Base-by-base conservation (phyloP, 1,140 invertebrate genomes). In the Drosophila teissieri region DNA sequence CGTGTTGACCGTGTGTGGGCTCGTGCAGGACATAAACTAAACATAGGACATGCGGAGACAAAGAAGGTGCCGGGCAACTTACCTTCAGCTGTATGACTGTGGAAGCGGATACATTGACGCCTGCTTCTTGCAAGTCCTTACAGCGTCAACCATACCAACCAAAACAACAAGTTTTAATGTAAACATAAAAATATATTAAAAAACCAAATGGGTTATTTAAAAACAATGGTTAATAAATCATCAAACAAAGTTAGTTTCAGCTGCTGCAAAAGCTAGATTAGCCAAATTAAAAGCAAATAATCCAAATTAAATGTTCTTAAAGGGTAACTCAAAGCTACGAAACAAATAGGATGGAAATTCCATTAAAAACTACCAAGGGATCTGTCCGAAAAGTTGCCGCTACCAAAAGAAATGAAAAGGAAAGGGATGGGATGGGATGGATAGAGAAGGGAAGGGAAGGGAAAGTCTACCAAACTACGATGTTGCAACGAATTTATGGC, bases 51-150 rank as follows among this genome's bases (percentile, higher is more conserved):
- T 70, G 73, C 67, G 45, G 45, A 24, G 34, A 52, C 19, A 73
- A 58, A 49, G 36, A 39, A 39, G 39, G 31, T 64, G 15, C 12
- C 27, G 48, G n/a, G 80, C 96, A 58, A 85, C 96, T 96, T 95
- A 97, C 97, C 96, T 97, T 97, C 77, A 98, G 94, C 92, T 96
- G 96, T 91, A 97, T 96, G 94, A 98, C 95, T 93, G 95, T 96
- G 93, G 97, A 95, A 93, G 96, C 95, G 91, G 96, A 96, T 93
- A 97, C 96, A 95, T 97, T 97, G 95, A 96, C 95, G 78, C 96
- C 96, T 92, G 95, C 95, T 93, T 96, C 96, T 95, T 97, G 96
- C 93, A 97, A 96, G 92, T 95, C 96, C 96, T 97, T 95, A 93
- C 81, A 90, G 91, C 74, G 64, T 54, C 67, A 55, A 75, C 46